Percentiles rank a stretch among this genome's conserved stretches.
These are phyloP conservation scores for Phaedon cochleariae DNA, from an alignment of 2,888 invertebrate genomes.

Conservation along the genomic window DNA sequence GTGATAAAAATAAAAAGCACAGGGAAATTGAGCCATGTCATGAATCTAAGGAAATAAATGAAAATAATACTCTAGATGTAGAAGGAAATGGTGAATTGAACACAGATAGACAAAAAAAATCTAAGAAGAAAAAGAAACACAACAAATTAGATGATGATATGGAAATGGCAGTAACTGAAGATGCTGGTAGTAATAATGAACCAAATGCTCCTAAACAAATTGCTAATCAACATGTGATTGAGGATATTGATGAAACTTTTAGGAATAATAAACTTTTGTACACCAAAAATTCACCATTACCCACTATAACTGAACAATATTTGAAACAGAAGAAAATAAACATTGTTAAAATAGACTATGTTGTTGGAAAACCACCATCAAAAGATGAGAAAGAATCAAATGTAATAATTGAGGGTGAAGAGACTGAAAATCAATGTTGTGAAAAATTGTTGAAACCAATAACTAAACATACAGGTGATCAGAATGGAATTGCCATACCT, in stretches of 20 bases:
- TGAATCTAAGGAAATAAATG: background rate
- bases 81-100: background rate
- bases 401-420: background rate
- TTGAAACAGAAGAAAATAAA: slow-evolving; percentile 32
- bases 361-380: slow-evolving; percentile 4
- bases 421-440: background rate
- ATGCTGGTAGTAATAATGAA: background rate
- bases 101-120: background rate
- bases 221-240: background rate
- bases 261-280: background rate
- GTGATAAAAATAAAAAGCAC: background rate
- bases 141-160: background rate
- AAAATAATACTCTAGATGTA: too few species aligned
- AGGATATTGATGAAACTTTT: slow-evolving; percentile 6
- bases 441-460: background rate
- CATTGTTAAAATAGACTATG: slow-evolving; percentile 34
- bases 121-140: background rate
- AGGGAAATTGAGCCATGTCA: background rate
- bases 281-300: slow-evolving; percentile 15
- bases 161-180: background rate
- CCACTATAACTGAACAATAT: slow-evolving; percentile 35
- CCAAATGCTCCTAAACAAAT: background rate
- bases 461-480: too few species aligned
- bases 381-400: background rate
- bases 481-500: too few species aligned